Evolutionary conservation across 2,888 invertebrate species (phyloP), one percentile per base, ranked within the genome.

Genomic region (Noctuana brunneofusca): DNA sequence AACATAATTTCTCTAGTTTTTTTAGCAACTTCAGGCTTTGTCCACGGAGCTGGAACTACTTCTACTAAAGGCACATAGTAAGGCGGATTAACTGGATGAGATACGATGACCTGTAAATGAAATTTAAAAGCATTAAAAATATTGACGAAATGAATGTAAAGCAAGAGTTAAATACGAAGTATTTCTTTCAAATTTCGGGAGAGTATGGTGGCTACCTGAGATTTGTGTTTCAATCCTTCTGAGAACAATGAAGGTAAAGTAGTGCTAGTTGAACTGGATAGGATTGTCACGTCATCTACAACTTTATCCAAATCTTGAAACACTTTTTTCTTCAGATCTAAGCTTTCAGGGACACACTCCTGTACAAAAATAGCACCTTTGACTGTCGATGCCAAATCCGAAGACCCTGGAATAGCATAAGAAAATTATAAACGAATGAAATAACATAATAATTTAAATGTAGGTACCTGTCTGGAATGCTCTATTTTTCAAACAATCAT

Each of bases 71-170:
- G 98, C 22, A 98, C 97, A 81, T 97, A 98, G 83, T 98, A 98
- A 0, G 99, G 99, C 4, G 99, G 99, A 84, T 99, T 99, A 1
- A 98, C 97, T 84, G 98, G 99, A 87, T 99, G 98, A 0, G 97
- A 96, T 12, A 98, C 97, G 55, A 97, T 93, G 30, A 96, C 92
- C 90, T 96, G 93, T 9, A 75, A 71, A 62, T 64, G 5, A 27
- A 24, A 63, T 41, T 12, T 24, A 27, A 24, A 16, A 27, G 6
- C 3, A 12, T 11, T 35, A 27, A 27, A 27, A 3, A 0, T 3
- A 27, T 27, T 27, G 27, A 3, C 4, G 27, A 27, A 27, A n/a
- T n/a, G n/a, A n/a, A n/a, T n/a, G n/a, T n/a, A n/a, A 35, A 35
- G n/a, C n/a, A 35, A 35, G 3, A n/a, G 4, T 32, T 32, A 32